Percentiles rank a stretch among this genome's conserved stretches.
phyloP scores from a whole-genome alignment of 2,888 invertebrate species.

The Dorcus hopei region DNA sequence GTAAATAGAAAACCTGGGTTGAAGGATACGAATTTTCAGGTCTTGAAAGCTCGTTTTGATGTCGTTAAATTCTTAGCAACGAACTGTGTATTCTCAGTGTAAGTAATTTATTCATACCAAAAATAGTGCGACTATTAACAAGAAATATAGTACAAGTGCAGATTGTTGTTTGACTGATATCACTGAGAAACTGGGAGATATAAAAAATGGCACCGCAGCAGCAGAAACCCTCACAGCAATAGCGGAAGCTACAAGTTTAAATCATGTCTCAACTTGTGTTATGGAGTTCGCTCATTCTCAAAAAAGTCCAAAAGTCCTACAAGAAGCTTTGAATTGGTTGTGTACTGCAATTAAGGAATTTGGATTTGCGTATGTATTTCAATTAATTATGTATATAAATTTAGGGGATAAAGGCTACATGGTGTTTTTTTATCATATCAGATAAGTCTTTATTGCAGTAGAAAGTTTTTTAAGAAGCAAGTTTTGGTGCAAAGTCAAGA shows the following conservation, averaged over 20 bases:
- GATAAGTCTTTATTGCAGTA: no score
- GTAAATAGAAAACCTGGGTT: conserved; percentile 81
- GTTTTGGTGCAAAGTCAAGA: no score
- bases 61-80: conserved; percentile 75
- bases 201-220: conserved; percentile 69
- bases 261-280: conserved; percentile 69
- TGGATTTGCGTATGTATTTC: conserved; percentile 69
- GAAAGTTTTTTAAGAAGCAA: no score
- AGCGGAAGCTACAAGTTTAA: conserved; percentile 74
- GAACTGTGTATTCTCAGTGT: conserved; percentile 68
- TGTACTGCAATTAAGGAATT: conserved; percentile 77
- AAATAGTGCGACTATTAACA: neutral
- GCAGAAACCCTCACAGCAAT: conserved; percentile 70
- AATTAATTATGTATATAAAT: neutral
- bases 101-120: conserved; percentile 35
- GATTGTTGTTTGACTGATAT: conserved; percentile 76
- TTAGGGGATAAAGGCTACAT: no score
- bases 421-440: no score
- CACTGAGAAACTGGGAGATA: conserved; percentile 80
- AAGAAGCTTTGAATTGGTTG: conserved; percentile 81
- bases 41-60: conserved; percentile 78
- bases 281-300: conserved; percentile 75
- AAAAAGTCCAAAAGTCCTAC: conserved; percentile 89
- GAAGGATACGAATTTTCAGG: conserved; percentile 90
- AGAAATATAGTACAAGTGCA: conserved; percentile 60